Conservation (phyloP, 2,888 invertebrate genomes). For the Meandrusa payeni region DNA sequence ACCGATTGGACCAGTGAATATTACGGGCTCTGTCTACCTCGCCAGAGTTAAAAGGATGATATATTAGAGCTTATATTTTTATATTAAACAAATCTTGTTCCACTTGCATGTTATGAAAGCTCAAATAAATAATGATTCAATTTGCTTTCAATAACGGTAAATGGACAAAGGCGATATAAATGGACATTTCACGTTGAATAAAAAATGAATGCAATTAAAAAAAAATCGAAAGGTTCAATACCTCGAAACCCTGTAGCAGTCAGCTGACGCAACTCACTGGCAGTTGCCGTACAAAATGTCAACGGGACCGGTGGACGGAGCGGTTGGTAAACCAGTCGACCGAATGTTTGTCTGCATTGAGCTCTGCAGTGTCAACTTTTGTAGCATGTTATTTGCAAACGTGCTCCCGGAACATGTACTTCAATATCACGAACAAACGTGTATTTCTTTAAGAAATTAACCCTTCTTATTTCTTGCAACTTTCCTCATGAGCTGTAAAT, state of each 20-base stretch:
- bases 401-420: not conserved
- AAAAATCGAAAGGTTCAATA: conserved; percentile 22
- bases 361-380: conserved; percentile 1
- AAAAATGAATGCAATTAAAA: conserved; percentile 10
- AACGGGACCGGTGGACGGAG: conserved; percentile 27
- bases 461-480: not conserved
- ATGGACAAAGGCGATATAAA: conserved; percentile 1
- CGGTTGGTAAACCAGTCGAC: conserved; percentile 11
- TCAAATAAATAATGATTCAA: no score
- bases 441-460: not conserved
- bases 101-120: no score
- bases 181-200: conserved; percentile 1
- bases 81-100: no score
- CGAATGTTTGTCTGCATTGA: not conserved
- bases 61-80: no score
- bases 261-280: conserved; percentile 24
- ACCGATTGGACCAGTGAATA: no score
- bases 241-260: conserved; percentile 18
- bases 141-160: conserved; percentile 2
- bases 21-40: no score
- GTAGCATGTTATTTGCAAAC: conserved; percentile 4
- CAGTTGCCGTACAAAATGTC: conserved; percentile 28
- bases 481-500: no score
- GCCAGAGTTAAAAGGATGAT: no score
- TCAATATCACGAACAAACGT: conserved; percentile 11